Conservation (phyloP, 2,113 vertebrate genomes). For the Romanogobio albipinnatus region DNA sequence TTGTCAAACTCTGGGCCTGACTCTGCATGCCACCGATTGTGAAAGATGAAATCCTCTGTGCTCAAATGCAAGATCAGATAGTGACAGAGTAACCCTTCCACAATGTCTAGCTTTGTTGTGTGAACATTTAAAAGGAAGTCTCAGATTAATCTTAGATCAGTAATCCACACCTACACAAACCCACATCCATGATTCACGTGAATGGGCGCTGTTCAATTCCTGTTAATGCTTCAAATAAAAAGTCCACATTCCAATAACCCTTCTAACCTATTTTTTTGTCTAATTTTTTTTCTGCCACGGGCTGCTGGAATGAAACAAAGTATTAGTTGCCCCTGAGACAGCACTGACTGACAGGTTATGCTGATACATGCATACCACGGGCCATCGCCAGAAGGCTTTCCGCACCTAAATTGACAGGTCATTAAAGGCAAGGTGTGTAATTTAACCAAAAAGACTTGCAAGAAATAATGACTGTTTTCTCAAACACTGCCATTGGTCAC, state of each 20-base stretch:
- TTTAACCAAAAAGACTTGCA: neutral
- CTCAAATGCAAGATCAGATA: slow-evolving; percentile 6
- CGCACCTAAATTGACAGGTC: slow-evolving; percentile 15
- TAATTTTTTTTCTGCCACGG: neutral
- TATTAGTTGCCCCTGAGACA: neutral
- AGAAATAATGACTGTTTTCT: neutral
- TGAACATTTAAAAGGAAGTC: neutral
- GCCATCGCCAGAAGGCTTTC: slow-evolving; percentile 4
- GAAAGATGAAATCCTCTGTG: neutral
- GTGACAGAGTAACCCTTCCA: neutral
- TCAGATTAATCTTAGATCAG: neutral
- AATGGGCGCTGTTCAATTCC: neutral
- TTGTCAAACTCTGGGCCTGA: slow-evolving; percentile 17
- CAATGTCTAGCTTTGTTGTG: neutral
- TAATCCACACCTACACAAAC: neutral
- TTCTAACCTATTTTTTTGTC: no score
- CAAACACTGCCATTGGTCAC: neutral
- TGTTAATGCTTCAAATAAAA: neutral
- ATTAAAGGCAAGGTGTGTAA: neutral
- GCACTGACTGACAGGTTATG: neutral
- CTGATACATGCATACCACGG: slow-evolving; percentile 7
- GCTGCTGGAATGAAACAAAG: neutral
- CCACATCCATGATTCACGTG: slow-evolving; percentile 1
- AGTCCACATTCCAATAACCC: neutral
- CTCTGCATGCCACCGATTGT: slow-evolving; percentile 1